These are phyloP conservation scores for Thamnophis sirtalis DNA, from an alignment of 2,113 vertebrate species.

Conservation along the genomic window DNA sequence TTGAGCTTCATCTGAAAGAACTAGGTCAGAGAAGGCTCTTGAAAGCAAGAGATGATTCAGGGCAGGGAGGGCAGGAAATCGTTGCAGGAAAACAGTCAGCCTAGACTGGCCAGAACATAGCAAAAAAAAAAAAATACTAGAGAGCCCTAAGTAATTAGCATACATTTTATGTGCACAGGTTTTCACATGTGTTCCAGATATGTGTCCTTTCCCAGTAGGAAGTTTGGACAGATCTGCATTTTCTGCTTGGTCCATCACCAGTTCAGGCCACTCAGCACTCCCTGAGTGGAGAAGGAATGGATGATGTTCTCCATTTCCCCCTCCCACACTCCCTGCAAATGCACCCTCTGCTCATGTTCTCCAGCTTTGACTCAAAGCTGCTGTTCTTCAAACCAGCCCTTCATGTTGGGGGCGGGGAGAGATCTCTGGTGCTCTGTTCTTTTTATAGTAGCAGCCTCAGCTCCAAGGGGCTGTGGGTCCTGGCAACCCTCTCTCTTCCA, in stretches of 20 bases:
- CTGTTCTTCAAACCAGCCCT: not conserved
- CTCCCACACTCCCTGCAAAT: not conserved
- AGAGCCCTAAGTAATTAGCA: not conserved
- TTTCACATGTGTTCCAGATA: not conserved
- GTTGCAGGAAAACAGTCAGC: not conserved
- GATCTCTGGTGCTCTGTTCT: not conserved
- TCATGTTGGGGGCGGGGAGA: not conserved
- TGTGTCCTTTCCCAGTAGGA: not conserved
- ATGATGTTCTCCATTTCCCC: not conserved
- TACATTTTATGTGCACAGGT: not conserved
- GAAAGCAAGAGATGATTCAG: not conserved
- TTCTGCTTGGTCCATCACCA: not conserved
- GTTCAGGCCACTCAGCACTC: not conserved
- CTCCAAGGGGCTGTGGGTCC: not conserved
- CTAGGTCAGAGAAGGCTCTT: not conserved
- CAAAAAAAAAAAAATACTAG: not conserved
- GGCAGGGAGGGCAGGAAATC: not conserved
- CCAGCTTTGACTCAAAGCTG: not conserved
- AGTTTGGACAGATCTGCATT: not conserved
- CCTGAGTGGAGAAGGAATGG: not conserved
- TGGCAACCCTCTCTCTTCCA: not conserved
- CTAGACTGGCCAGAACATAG: not conserved
- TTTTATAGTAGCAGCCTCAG: not conserved
- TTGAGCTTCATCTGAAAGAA: not conserved
- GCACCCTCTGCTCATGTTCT: not conserved